Percentiles rank a stretch among this genome's conserved stretches.
These are phyloP conservation scores for Drosophila emarginata DNA, from an alignment of 2,888 invertebrate species.

Conservation along the genomic window DNA sequence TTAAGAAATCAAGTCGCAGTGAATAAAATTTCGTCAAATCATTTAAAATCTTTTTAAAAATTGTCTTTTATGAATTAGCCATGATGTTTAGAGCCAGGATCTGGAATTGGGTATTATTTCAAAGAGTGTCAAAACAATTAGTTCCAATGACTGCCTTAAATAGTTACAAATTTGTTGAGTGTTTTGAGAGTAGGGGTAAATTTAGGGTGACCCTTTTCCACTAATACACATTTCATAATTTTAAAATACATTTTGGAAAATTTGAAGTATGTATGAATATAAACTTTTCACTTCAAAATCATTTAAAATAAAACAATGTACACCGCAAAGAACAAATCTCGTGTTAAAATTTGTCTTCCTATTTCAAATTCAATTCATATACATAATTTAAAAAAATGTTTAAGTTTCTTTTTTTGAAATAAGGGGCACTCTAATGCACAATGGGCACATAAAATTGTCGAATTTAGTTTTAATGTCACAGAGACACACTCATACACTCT, in stretches of 20 bases:
- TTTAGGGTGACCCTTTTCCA: not conserved
- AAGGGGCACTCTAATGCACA: constrained; percentile 1
- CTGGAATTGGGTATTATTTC: constrained; percentile 22
- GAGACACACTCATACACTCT: not conserved
- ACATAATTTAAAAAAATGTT: not conserved
- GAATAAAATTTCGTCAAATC: not conserved
- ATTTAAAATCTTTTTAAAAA: not conserved
- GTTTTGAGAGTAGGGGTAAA: constrained; percentile 15
- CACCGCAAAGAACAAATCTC: no score
- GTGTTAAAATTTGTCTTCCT: no score
- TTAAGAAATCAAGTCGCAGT: not conserved
- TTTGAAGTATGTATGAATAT: no score
- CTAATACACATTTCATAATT: not conserved
- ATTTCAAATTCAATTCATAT: not conserved
- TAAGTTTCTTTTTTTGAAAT: constrained; percentile 1
- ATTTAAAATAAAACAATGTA: no score
- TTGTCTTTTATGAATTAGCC: constrained; percentile 37
- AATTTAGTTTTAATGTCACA: constrained; percentile 52
- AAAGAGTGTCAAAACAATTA: constrained; percentile 62
- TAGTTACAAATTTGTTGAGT: constrained; percentile 38
- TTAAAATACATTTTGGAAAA: not conserved
- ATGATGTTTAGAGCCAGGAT: not conserved
- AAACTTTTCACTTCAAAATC: no score
- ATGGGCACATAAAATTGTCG: not conserved
- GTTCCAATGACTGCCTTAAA: constrained; percentile 53